These are phyloP conservation scores for Paracyclopina nana DNA, from an alignment of 1,140 invertebrate species.

Conservation along the genomic window DNA sequence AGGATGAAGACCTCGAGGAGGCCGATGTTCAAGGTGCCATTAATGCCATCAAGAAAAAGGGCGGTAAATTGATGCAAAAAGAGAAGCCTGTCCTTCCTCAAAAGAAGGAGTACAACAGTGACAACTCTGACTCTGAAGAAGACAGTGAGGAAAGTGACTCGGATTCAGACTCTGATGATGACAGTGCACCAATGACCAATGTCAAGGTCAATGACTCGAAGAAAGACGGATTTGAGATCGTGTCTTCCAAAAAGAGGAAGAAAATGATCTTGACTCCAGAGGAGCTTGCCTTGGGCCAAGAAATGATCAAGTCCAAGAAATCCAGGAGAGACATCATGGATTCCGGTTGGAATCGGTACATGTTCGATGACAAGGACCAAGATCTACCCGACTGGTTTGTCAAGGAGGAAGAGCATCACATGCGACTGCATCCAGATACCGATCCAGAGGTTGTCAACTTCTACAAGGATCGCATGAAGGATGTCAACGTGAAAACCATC, in stretches of 20 bases:
- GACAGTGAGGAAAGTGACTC: conserved; percentile 33
- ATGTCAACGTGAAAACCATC: conserved; percentile 79
- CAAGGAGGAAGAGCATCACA: conserved; percentile 78
- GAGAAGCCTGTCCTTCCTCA: background rate
- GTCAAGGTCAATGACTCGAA: conserved; percentile 18
- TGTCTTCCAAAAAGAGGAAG: conserved; percentile 29
- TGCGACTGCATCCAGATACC: conserved; percentile 25
- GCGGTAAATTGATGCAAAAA: conserved; percentile 9
- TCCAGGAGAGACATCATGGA: conserved; percentile 63
- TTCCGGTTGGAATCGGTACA: conserved; percentile 28
- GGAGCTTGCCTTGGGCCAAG: conserved; percentile 63
- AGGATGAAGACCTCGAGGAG: conserved; percentile 17
- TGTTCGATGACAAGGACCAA: conserved; percentile 39
- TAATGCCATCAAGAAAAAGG: conserved; percentile 9
- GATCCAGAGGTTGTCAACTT: conserved; percentile 28
- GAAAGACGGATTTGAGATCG: background rate
- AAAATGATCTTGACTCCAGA: conserved; percentile 57
- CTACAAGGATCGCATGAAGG: conserved; percentile 42
- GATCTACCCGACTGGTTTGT: conserved; percentile 90
- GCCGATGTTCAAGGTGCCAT: conserved; percentile 15
- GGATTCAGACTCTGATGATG: conserved; percentile 33
- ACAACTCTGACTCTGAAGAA: conserved; percentile 21
- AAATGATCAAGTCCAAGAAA: conserved; percentile 66
- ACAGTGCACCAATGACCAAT: conserved; percentile 18
- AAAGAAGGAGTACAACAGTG: conserved; percentile 17